Evolutionary conservation across 2,113 vertebrate genomes (phyloP), one percentile per base, ranked within the genome.

Genomic region (Poeciliopsis turrubarensis): DNA sequence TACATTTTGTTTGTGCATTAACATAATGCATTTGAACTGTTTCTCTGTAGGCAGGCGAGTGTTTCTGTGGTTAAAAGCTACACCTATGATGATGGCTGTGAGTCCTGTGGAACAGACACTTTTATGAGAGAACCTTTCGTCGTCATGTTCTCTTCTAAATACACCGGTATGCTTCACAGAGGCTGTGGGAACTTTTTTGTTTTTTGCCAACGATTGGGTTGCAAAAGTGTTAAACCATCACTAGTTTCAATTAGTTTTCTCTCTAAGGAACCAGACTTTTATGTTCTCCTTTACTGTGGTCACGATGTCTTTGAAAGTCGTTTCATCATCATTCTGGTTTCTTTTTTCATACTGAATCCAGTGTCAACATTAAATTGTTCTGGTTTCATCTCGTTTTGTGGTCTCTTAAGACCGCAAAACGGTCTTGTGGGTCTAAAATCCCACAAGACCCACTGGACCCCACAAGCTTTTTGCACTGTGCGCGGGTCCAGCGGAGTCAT

Each of bases 51-150:
- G 90, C 91, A 91, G 0, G 88, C 94, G 17, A 17, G 15, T 0
- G 95, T 96, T 12, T 95, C 95, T 0, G 94, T 96, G n/a, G 64
- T 78, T 47, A 92, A 89, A 74, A 96, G 83, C 30, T 98, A 97
- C 91, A 95, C 94, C 44, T 99, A 96, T 0, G 91, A 96, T 0
- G 95, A 97, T 0, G 94, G 95, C 77, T 93, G 91, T 0, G 94
- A 96, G 77, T 0, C 94, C 3, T 96, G 93, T 0, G 93, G 93
- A 1, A 95, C 63, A 0, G 95, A 97, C 19, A 89, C 85, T 75
- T 97, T 99, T 89, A 97, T 72, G 81, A 93, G 97, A 31, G 96
- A 98, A 47, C 97, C 97, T 11, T 98, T 97, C 26, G 92, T 97
- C 0, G 96, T 97, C 79, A 95, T 93, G 92, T 96, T 98, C 84